These are phyloP conservation scores for Trichopoda pennipes DNA, from an alignment of 2,888 invertebrate species.

Conservation along the genomic window DNA sequence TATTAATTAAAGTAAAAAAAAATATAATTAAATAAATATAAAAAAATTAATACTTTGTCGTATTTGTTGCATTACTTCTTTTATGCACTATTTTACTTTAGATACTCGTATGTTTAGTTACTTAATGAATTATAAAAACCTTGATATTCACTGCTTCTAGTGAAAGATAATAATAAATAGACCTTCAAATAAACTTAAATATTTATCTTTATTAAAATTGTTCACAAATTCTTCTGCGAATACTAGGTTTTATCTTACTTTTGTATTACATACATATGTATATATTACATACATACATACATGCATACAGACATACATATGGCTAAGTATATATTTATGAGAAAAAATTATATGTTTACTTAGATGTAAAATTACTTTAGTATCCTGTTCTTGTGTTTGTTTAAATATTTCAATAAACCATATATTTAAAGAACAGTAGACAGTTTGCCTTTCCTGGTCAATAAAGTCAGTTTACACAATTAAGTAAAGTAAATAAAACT, in stretches of 20 bases:
- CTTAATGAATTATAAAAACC: conserved; percentile 31
- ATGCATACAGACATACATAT: too few species aligned
- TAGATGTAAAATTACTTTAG: too few species aligned
- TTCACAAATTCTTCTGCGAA: conserved; percentile 26
- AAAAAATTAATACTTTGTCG: too few species aligned
- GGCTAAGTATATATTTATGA: too few species aligned
- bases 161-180: conserved; percentile 51
- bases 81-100: conserved; percentile 1
- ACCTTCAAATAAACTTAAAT: conserved; percentile 65
- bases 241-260: not conserved
- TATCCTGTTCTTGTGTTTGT: not conserved
- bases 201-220: conserved; percentile 51
- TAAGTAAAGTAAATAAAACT: conserved; percentile 21
- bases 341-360: too few species aligned
- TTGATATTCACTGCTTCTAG: conserved; percentile 44
- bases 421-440: conserved; percentile 6
- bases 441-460: conserved; percentile 38
- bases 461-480: conserved; percentile 41
- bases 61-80: not conserved
- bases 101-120: not conserved
- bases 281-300: not conserved
- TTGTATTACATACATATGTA: not conserved
- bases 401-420: conserved; percentile 14
- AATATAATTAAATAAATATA: too few species aligned
- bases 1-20: too few species aligned